Conservation (phyloP, 2,113 vertebrate genomes). For the Nothobranchius furzeri region DNA sequence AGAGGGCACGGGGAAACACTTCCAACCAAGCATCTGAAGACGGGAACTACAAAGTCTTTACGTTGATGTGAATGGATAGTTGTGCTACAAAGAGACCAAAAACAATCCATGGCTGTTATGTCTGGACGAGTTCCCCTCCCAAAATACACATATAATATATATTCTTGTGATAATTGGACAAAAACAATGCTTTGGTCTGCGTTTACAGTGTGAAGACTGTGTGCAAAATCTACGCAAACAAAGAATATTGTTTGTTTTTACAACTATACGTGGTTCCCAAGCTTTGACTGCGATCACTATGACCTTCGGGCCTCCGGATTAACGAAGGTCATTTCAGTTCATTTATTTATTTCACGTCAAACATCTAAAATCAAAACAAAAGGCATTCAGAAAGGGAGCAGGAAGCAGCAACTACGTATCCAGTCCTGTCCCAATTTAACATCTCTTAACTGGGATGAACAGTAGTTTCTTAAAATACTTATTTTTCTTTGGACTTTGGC, state of each 20-base stretch:
- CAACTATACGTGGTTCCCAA: constrained; percentile 36
- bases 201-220: constrained; percentile 54
- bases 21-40: constrained; percentile 51
- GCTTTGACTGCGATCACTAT: not conserved
- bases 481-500: too few species aligned
- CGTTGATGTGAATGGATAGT: constrained; percentile 72
- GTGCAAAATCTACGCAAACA: constrained; percentile 49
- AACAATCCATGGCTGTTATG: constrained; percentile 69
- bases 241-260: constrained; percentile 11
- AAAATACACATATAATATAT: constrained; percentile 46
- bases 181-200: constrained; percentile 59
- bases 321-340: too few species aligned
- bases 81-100: constrained; percentile 54
- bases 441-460: too few species aligned
- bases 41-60: constrained; percentile 30
- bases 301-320: not conserved
- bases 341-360: too few species aligned
- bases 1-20: constrained; percentile 50
- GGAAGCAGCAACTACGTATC: too few species aligned
- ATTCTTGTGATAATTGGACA: constrained; percentile 39
- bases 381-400: too few species aligned
- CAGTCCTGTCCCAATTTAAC: too few species aligned
- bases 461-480: too few species aligned
- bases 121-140: constrained; percentile 67
- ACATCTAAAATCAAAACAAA: too few species aligned